Evolutionary conservation across 2,888 invertebrate genomes (phyloP).

Genomic region (Phlogophora meticulosa): DNA sequence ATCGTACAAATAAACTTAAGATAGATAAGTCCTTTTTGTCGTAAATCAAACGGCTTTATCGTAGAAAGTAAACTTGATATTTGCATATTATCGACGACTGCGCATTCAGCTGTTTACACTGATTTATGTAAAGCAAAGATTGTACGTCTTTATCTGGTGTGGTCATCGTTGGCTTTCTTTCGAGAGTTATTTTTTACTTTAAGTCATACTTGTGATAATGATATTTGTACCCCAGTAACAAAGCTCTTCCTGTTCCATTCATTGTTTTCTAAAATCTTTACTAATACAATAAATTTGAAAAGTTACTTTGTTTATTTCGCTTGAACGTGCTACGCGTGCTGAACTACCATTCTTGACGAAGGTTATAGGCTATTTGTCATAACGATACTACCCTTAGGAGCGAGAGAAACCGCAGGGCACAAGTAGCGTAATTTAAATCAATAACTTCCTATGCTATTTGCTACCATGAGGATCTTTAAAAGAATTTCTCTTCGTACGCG

Average conservation of each 20-base stretch:
- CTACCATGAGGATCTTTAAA: not conserved
- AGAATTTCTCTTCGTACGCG: conserved; percentile 11
- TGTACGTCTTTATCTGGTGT: conserved; percentile 51
- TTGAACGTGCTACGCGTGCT: too few relatives aligned
- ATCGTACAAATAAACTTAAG: conserved; percentile 45
- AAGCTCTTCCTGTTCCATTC: not conserved
- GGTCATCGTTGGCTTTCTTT: conserved; percentile 46
- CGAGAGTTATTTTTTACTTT: conserved; percentile 8
- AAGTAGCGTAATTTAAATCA: too few relatives aligned
- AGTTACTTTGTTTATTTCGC: too few relatives aligned
- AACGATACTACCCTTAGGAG: too few relatives aligned
- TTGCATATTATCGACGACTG: conserved; percentile 70
- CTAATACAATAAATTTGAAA: too few relatives aligned
- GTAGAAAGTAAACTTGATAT: conserved; percentile 68
- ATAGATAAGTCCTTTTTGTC: conserved; percentile 63
- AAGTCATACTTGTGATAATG: not conserved
- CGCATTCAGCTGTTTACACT: conserved; percentile 66
- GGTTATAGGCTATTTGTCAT: too few relatives aligned
- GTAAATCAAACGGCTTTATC: conserved; percentile 71
- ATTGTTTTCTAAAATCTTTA: not conserved
- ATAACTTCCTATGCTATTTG: too few relatives aligned
- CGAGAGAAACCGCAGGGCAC: too few relatives aligned
- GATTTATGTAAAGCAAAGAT: conserved; percentile 61
- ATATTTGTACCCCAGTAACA: not conserved
- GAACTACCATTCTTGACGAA: too few relatives aligned